Conservation (phyloP, 2,888 invertebrate genomes). For the Cantharis nigra region DNA sequence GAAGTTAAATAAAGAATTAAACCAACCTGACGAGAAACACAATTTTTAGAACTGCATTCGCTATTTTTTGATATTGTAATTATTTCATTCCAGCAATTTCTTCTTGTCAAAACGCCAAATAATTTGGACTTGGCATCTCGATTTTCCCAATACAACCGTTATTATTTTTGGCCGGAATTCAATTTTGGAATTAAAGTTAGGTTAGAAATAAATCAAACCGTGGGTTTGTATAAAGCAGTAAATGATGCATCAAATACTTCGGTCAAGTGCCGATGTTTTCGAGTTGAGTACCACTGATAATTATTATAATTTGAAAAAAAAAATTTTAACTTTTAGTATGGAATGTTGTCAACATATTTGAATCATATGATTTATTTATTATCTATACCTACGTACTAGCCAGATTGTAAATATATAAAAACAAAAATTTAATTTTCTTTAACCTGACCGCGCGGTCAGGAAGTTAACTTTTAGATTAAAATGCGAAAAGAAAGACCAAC, state of each 20-base stretch:
- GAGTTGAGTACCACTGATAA: neutral
- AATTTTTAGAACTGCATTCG: too few relatives aligned
- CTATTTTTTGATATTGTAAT: too few relatives aligned
- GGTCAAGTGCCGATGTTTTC: neutral
- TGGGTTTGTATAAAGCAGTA: neutral
- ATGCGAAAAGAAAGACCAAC: neutral
- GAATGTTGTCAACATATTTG: neutral
- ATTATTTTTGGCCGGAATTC: neutral
- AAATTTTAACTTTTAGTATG: neutral
- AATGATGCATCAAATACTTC: too few relatives aligned
- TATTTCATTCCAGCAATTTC: too few relatives aligned
- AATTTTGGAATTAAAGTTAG: neutral
- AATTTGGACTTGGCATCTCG: neutral
- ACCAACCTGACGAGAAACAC: neutral
- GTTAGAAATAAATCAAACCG: neutral
- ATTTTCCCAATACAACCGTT: neutral
- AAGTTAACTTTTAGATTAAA: neutral
- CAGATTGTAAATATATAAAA: neutral
- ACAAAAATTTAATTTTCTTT: too few relatives aligned
- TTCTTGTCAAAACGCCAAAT: neutral
- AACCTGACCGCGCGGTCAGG: neutral
- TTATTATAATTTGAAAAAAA: neutral
- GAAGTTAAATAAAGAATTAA: neutral
- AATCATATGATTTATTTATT: neutral
- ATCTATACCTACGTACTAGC: neutral